A percentile compares a stretch with the other conserved stretches of the same genome.
Evolutionary conservation across 2,113 vertebrate species (phyloP).

Genomic region (Scophthalmus maximus): DNA sequence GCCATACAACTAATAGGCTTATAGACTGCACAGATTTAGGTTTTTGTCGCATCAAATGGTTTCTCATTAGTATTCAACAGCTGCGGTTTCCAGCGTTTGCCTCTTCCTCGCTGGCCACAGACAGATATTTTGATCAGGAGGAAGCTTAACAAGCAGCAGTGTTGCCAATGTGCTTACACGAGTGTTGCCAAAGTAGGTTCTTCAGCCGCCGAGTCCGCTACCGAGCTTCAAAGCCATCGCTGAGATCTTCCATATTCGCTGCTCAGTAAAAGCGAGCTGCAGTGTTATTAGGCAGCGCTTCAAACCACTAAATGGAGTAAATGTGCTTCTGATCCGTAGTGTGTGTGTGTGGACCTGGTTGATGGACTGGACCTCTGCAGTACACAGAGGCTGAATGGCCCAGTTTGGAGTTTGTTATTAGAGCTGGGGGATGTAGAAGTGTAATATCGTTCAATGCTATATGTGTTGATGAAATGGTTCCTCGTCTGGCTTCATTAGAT

Average conservation of each 20-base stretch:
- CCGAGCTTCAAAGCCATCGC: conserved; percentile 15
- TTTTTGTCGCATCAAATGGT: conserved; percentile 49
- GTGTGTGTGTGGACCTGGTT: neutral
- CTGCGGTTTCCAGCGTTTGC: conserved; percentile 35
- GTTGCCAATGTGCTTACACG: conserved; percentile 51
- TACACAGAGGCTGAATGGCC: neutral
- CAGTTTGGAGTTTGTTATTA: neutral
- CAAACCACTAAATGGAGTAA: conserved; percentile 19
- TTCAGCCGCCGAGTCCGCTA: conserved; percentile 12
- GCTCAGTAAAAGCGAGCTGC: conserved; percentile 2
- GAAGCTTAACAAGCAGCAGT: conserved; percentile 54
- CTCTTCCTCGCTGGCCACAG: conserved; percentile 19
- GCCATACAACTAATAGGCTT: conserved; percentile 59
- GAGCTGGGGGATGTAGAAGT: neutral
- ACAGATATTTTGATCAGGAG: conserved; percentile 49
- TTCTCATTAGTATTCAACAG: conserved; percentile 60
- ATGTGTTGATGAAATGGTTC: neutral
- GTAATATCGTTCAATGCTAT: too few relatives aligned
- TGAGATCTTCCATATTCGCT: neutral
- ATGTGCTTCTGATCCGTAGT: neutral
- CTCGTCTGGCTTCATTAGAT: neutral
- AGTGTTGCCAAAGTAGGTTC: conserved; percentile 47
- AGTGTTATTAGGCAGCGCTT: conserved; percentile 26
- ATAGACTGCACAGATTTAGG: conserved; percentile 58
- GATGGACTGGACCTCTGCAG: neutral